Evolutionary conservation across 2,797 vertebrate genomes (phyloP).

Genomic region (Antennarius maculatus): DNA sequence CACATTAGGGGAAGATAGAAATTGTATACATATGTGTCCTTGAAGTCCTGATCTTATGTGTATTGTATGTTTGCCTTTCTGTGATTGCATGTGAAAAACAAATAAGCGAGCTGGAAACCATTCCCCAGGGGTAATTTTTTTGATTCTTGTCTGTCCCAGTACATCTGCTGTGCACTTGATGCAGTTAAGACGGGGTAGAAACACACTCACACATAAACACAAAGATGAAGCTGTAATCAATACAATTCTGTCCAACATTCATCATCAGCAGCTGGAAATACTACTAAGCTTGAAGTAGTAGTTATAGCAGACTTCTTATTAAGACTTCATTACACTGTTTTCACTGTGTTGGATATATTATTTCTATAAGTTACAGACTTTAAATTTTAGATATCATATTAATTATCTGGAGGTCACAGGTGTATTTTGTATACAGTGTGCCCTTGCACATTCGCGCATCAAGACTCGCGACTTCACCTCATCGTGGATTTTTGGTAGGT

Average conservation of each 20-base stretch:
- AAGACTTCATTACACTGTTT: conserved; percentile 25
- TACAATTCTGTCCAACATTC: conserved; percentile 47
- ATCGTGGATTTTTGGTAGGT: too few species aligned
- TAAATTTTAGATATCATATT: neutral
- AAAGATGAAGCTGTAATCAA: conserved; percentile 45
- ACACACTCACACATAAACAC: conserved; percentile 16
- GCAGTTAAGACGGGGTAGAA: conserved; percentile 30
- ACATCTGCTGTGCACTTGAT: conserved; percentile 69
- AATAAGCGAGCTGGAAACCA: conserved; percentile 52
- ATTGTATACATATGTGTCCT: neutral
- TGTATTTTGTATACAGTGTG: neutral
- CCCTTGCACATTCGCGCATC: too few species aligned
- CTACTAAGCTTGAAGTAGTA: conserved; percentile 36
- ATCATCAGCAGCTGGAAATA: conserved; percentile 49
- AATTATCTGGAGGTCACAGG: conserved; percentile 1
- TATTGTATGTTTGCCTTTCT: neutral
- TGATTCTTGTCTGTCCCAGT: conserved; percentile 58
- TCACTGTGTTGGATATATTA: conserved; percentile 14
- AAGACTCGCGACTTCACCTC: too few species aligned
- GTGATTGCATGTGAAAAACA: conserved; percentile 33
- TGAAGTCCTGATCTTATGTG: conserved; percentile 14
- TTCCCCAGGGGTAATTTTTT: conserved; percentile 64
- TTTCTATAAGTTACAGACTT: conserved; percentile 7
- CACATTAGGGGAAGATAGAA: conserved; percentile 11
- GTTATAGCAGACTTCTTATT: conserved; percentile 22